Conservation (phyloP, 92 coral and sea anemone genomes). For the Epizoanthus fatuus region DNA sequence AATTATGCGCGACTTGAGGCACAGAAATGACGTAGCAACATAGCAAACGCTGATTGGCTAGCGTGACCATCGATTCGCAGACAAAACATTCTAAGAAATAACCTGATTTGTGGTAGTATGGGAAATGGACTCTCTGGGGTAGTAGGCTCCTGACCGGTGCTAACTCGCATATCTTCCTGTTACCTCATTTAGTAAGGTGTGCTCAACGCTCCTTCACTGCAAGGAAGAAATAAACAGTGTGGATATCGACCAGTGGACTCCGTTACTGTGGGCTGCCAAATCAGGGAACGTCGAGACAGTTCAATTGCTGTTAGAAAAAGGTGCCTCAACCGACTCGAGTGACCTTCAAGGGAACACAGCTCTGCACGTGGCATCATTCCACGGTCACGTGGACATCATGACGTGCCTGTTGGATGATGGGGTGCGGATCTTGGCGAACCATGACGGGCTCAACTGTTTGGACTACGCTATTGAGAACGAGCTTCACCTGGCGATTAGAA, state of each 20-base stretch:
- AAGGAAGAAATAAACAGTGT: constrained; percentile 22
- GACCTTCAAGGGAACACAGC: constrained; percentile 74
- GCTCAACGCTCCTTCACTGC: constrained; percentile 28
- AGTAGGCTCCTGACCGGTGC: no score
- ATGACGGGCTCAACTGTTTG: constrained; percentile 55
- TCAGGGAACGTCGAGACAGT: constrained; percentile 42
- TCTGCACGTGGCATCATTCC: constrained; percentile 70
- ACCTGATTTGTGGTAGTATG: no score
- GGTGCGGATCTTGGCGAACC: constrained; percentile 49
- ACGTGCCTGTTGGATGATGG: constrained; percentile 58
- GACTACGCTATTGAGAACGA: constrained; percentile 71
- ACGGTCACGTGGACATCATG: constrained; percentile 48
- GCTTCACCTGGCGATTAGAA: constrained; percentile 27
- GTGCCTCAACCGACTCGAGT: constrained; percentile 55
- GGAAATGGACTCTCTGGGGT: no score
- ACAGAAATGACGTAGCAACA: no score
- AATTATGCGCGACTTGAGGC: no score
- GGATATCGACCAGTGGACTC: constrained; percentile 37
- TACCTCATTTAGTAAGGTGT: constrained; percentile 6
- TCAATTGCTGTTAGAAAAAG: constrained; percentile 57
- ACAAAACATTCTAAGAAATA: no score
- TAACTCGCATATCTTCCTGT: neutral
- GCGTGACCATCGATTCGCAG: no score
- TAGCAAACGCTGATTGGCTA: no score
- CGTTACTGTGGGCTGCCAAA: constrained; percentile 46